phyloP scores from a whole-genome alignment of 2,113 vertebrate species.

The Catharus fuscescens region DNA sequence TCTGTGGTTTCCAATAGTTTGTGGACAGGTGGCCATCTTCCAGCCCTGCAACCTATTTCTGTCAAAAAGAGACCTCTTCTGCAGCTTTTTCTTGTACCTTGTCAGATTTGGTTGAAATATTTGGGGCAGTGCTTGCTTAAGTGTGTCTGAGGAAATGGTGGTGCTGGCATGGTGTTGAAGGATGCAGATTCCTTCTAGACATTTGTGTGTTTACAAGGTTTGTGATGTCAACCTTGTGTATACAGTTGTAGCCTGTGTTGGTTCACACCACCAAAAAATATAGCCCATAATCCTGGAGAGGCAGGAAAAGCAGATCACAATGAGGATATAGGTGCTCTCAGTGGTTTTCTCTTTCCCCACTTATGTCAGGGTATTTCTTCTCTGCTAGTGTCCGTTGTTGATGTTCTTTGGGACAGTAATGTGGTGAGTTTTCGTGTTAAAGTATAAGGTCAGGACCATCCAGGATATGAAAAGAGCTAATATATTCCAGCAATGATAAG shows the following conservation, averaged over 20 bases:
- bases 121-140: neutral
- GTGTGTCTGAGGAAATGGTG: neutral
- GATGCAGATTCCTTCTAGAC: neutral
- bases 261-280: neutral
- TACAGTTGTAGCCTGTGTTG: neutral
- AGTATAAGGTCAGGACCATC: neutral
- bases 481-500: neutral
- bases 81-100: neutral
- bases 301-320: neutral
- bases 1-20: neutral
- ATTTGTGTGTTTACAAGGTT: neutral
- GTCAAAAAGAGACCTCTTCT: neutral
- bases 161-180: neutral
- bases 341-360: neutral
- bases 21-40: neutral
- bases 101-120: neutral
- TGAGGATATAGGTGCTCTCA: rapidly evolving
- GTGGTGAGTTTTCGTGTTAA: neutral
- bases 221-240: neutral
- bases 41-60: neutral
- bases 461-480: neutral
- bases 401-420: neutral
- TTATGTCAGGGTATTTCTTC: neutral
- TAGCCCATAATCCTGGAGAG: neutral
- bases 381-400: neutral